Conservation (phyloP, 2,113 vertebrate species). For the Rhinolophus ferrumequinum region DNA sequence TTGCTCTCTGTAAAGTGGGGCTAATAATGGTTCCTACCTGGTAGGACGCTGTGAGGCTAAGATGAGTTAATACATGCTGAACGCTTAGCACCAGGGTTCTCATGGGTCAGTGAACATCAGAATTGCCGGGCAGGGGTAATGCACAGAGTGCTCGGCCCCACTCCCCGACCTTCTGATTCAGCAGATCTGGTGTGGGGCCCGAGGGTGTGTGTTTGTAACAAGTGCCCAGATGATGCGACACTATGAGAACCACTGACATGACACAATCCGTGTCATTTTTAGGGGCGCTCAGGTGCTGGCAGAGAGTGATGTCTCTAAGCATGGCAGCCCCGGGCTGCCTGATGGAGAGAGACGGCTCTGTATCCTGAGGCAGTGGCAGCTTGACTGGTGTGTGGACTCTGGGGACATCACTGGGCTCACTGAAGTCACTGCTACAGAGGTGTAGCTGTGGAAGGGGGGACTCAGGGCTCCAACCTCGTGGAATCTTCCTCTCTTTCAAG, state of each 20-base stretch:
- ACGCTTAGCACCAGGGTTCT: not conserved
- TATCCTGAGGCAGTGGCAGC: accelerated
- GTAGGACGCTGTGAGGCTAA: not conserved
- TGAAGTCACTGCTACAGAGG: not conserved
- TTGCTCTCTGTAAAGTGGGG: not conserved
- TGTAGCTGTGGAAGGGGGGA: accelerated
- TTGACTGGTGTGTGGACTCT: not conserved
- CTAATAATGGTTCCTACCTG: not conserved
- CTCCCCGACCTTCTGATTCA: not conserved
- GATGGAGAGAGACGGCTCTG: not conserved
- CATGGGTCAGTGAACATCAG: accelerated
- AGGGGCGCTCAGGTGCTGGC: not conserved
- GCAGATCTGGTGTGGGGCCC: not conserved
- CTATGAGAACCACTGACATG: not conserved
- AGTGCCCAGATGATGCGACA: not conserved
- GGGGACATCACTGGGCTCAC: not conserved
- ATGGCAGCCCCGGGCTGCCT: not conserved
- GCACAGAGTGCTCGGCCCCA: not conserved
- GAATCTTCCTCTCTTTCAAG: not conserved
- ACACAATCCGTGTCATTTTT: not conserved
- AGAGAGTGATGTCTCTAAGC: not conserved
- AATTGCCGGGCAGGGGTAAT: not conserved
- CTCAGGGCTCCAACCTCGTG: not conserved
- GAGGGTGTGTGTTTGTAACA: not conserved
- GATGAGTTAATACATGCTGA: not conserved